Percentiles rank a stretch among this genome's conserved stretches.
Evolutionary conservation across 2,888 invertebrate species (phyloP).

Genomic region (Villa cingulata): DNA sequence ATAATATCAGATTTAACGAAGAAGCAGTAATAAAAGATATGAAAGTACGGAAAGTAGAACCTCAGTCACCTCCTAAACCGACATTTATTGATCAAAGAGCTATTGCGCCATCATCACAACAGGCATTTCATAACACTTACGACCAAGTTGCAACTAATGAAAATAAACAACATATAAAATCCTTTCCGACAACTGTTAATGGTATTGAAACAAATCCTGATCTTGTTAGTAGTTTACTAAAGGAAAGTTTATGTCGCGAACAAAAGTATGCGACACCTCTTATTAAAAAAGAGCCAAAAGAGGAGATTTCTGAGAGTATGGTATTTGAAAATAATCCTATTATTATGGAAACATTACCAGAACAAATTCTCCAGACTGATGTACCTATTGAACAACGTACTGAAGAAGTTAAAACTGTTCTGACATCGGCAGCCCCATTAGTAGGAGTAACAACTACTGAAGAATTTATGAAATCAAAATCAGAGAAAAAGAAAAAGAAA

Average conservation of each 20-base stretch:
- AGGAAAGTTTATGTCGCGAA: constrained; percentile 43
- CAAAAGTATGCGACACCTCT: constrained; percentile 16
- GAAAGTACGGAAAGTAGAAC: constrained; percentile 14
- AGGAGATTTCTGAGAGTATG: neutral
- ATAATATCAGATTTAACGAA: constrained; percentile 1
- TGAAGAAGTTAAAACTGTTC: constrained; percentile 17
- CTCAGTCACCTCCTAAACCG: constrained; percentile 4
- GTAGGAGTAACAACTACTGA: constrained; percentile 4
- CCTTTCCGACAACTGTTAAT: constrained; percentile 35
- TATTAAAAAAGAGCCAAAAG: constrained; percentile 7
- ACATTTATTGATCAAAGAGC: constrained; percentile 2
- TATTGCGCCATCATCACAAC: constrained; percentile 2
- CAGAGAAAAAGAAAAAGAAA: constrained; percentile 52
- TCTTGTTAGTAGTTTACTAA: constrained; percentile 53
- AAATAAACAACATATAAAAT: constrained; percentile 5
- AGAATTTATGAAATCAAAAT: constrained; percentile 14
- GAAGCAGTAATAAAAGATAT: constrained; percentile 10
- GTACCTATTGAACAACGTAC: constrained; percentile 22
- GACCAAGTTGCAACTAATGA: neutral
- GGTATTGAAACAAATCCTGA: constrained; percentile 60
- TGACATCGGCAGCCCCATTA: constrained; percentile 27
- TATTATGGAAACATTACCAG: constrained; percentile 29
- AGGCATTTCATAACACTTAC: neutral
- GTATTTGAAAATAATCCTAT: neutral
- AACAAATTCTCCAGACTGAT: constrained; percentile 35